phyloP scores from a whole-genome alignment of 2,797 vertebrate species.

The Etheostoma nigrum region DNA sequence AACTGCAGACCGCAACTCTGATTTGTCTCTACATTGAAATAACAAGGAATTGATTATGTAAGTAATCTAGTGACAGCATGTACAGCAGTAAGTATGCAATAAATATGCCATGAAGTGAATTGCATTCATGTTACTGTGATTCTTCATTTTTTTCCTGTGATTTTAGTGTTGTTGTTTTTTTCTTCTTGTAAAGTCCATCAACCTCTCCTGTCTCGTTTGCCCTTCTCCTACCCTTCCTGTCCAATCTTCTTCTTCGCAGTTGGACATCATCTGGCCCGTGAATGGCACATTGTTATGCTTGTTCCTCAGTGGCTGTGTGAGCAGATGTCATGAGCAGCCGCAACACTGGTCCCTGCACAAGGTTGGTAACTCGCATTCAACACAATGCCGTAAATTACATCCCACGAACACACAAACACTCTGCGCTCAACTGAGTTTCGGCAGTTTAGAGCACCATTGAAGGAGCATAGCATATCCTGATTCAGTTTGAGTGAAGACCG shows the following conservation, averaged over 20 bases:
- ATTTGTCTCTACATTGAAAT: constrained; percentile 69
- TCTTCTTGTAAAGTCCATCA: constrained; percentile 73
- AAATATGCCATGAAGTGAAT: constrained; percentile 35
- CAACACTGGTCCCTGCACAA: constrained; percentile 73
- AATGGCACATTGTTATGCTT: constrained; percentile 85
- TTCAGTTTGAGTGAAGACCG: constrained; percentile 71
- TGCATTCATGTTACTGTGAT: constrained; percentile 1
- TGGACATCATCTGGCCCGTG: constrained; percentile 85
- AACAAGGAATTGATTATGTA: constrained; percentile 67
- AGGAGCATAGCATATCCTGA: constrained; percentile 74
- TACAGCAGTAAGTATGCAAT: constrained; percentile 1
- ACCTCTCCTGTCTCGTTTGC: constrained; percentile 76
- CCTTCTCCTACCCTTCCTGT: constrained; percentile 84
- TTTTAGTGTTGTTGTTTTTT: constrained; percentile 22
- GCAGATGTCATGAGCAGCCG: constrained; percentile 82
- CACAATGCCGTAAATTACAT: constrained; percentile 81
- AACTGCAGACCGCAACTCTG: constrained; percentile 71
- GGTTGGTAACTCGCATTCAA: constrained; percentile 69
- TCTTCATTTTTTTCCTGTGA: constrained; percentile 13
- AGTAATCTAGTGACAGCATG: constrained; percentile 43
- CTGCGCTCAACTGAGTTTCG: constrained; percentile 75
- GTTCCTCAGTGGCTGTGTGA: constrained; percentile 77
- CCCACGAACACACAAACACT: constrained; percentile 79
- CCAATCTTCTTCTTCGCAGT: constrained; percentile 79
- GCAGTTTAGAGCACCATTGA: constrained; percentile 75